phyloP scores from a whole-genome alignment of 2,113 vertebrate genomes.

The Tetrax tetrax region DNA sequence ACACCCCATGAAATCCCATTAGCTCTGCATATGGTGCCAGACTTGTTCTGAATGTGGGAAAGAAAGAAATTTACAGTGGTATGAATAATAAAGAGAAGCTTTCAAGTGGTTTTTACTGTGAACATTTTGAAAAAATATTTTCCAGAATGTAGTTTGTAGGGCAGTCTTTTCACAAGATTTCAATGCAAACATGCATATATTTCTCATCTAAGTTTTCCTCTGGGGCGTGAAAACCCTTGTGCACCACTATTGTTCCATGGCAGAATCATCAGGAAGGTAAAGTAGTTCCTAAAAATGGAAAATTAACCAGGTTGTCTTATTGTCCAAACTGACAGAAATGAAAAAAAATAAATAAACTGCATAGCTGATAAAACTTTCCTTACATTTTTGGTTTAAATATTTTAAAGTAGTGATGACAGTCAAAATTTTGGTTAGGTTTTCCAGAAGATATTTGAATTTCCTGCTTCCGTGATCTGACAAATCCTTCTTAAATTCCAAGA shows the following conservation, averaged over 20 bases:
- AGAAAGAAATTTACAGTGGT: constrained; percentile 42
- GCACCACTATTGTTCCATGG: background rate
- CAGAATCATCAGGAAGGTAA: background rate
- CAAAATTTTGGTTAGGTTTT: background rate
- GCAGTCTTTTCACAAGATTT: constrained; percentile 43
- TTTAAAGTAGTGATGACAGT: background rate
- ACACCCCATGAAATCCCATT: constrained; percentile 53
- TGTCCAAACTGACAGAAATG: background rate
- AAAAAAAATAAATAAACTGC: background rate
- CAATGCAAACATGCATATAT: constrained; percentile 26
- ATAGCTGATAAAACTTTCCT: background rate
- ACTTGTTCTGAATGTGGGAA: constrained; percentile 57
- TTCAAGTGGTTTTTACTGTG: constrained; percentile 58
- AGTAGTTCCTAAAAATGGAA: background rate
- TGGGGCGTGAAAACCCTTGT: background rate
- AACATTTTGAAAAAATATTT: constrained; percentile 26
- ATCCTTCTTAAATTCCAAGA: background rate
- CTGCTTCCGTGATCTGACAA: background rate
- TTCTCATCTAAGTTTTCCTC: background rate
- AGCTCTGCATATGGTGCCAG: constrained; percentile 58
- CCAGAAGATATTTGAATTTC: background rate
- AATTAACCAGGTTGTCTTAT: constrained; percentile 14
- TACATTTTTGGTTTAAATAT: background rate
- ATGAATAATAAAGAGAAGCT: constrained; percentile 50
- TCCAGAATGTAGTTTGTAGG: constrained; percentile 26